Percentiles rank a stretch among this genome's conserved stretches.
Evolutionary conservation across 2,113 vertebrate species (phyloP).

Genomic region (Casuarius casuarius): DNA sequence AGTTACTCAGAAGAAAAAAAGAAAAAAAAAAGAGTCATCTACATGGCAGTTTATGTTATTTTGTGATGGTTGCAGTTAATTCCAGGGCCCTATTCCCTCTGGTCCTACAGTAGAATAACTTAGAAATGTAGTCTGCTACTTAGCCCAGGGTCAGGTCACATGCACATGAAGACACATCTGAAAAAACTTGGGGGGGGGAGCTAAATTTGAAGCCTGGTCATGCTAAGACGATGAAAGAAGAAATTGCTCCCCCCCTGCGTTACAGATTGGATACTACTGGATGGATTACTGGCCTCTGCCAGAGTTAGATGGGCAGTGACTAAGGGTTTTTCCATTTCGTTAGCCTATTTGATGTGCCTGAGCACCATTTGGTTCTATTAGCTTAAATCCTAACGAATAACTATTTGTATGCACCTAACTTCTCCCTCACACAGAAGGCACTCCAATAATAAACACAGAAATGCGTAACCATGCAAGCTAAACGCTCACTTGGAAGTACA

Average conservation of each 20-base stretch:
- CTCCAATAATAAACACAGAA: not conserved
- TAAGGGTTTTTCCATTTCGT: not conserved
- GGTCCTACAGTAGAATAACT: not conserved
- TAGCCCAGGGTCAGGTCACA: not conserved
- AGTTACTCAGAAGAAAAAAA: not conserved
- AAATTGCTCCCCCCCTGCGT: not conserved
- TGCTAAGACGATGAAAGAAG: not conserved
- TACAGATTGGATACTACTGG: not conserved
- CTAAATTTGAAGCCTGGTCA: accelerated
- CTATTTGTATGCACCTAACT: not conserved
- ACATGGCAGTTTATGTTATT: accelerated
- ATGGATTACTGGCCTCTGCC: not conserved
- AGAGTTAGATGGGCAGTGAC: not conserved
- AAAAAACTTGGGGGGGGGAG: not conserved
- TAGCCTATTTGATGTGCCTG: not conserved
- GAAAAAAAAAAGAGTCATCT: not conserved
- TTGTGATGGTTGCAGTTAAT: not conserved
- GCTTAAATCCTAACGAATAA: not conserved
- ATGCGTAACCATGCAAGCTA: not conserved
- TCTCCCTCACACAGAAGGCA: not conserved
- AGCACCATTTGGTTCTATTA: not conserved
- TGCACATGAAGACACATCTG: not conserved
- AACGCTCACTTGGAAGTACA: not conserved
- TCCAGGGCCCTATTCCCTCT: not conserved
- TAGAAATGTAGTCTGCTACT: not conserved